Base-by-base conservation (phyloP, 2,113 vertebrate genomes). In the Hypanus sabinus region DNA sequence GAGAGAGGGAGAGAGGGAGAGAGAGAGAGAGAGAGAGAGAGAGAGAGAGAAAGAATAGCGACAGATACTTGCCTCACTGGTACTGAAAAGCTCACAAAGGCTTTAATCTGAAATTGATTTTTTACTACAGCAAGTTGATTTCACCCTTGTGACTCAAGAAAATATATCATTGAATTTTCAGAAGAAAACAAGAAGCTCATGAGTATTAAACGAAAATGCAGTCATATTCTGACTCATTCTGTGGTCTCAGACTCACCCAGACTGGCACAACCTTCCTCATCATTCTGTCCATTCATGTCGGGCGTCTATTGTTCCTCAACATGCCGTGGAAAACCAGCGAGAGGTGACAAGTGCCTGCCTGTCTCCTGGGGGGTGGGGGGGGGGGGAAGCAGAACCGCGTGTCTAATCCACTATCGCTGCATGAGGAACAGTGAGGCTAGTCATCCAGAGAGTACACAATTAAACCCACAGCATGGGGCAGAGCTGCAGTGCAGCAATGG, bases 231-330 rank as follows among this genome's bases (percentile, higher is more conserved):
- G 65, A 33, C 38, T 71, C 68, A 46, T 55, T 93, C 70, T 75
- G 38, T 30, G 14, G 68, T 93, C 68, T 93, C 70, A 1, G 20
- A 93, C 91, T 93, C 91, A 93, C 91, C 91, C 91, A 73, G 91
- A 68, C 91, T 93, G 68, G 91, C 73, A 93, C 91, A 46, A 93
- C 90, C 90, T 93, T 93, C 90, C 68, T 33, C 90, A 93, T 93
- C 91, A 93, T 93, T 70, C 36, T 93, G 70, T 36, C 73, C 91
- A 93, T 93, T 93, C 91, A 93, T 93, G 91, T 93, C 70, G 68
- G 33, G 70, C 9, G 36, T 93, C 70, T 93, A 93, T 93, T 93
- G 91, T 93, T 93, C 70, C 91, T 93, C 70, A 93, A 93, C 73
- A 20, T 93, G 91, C 65, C 20, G 90, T 92, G 20, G 70, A 93